A percentile compares a stretch with the other conserved stretches of the same genome.
phyloP scores from a whole-genome alignment of 2,113 vertebrate species.

The Nyctibius bracteatus region DNA sequence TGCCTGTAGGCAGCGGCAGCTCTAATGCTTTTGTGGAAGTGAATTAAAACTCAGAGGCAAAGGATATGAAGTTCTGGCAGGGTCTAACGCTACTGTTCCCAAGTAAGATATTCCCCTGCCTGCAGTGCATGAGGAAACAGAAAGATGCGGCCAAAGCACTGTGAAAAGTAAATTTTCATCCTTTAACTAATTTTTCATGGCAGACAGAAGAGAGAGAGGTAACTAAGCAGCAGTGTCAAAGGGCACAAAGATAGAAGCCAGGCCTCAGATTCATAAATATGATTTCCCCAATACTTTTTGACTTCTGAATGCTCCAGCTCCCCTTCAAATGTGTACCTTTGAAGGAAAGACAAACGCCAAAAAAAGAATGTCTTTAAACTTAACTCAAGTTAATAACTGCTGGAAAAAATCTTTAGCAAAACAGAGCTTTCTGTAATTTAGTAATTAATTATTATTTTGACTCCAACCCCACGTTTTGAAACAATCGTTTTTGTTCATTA shows the following conservation, averaged over 20 bases:
- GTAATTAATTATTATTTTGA: background rate
- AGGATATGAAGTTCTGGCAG: background rate
- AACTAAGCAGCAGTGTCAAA: background rate
- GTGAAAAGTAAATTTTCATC: background rate
- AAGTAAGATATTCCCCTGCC: background rate
- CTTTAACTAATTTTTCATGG: background rate
- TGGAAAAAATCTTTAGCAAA: background rate
- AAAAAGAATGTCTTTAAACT: background rate
- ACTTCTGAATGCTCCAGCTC: background rate
- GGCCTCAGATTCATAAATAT: background rate
- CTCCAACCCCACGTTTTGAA: background rate
- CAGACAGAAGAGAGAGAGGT: background rate
- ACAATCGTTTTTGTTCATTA: background rate
- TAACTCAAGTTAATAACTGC: background rate
- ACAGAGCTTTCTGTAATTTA: background rate
- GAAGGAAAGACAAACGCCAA: background rate
- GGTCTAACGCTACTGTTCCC: background rate
- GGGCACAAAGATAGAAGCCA: background rate
- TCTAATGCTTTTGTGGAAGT: background rate
- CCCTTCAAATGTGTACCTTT: background rate
- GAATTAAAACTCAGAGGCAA: background rate
- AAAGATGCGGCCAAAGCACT: background rate
- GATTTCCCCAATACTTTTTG: background rate
- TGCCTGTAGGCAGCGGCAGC: background rate
- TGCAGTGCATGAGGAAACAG: background rate